Evolutionary conservation across 2,888 invertebrate species (phyloP), one percentile per base, ranked within the genome.

Genomic region (Margaritifera margaritifera): DNA sequence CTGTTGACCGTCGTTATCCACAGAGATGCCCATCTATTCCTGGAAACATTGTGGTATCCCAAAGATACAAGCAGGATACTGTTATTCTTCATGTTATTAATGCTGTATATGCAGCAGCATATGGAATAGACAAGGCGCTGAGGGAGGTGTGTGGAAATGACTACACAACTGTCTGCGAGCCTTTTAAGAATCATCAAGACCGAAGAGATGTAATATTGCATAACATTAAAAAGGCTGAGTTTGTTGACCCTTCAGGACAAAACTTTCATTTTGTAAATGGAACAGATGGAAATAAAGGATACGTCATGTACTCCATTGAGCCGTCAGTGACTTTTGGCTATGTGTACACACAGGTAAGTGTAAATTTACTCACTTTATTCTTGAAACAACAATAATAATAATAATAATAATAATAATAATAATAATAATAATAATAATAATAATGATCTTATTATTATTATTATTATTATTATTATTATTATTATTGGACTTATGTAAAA

Each of bases 51-150:
- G 76, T 78, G 8, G 75, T 70, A 6, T 79, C 80, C 25, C 66
- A 64, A 19, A 60, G 75, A 4, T 87, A 86, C 70, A 79, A 79
- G 15, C 86, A 87, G 61, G 88, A 88, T 62, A 78, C 80, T 0
- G 80, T 73, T 11, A 82, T 86, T 6, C 77, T 86, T 25, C 84
- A 87, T 65, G 86, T 86, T 20, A 84, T 88, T n/a, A 87, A 88
- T 71, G 81, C 87, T 53, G 88, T 88, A 11, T 88, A 81, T 71
- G 79, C 88, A 0, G 79, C 86, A 4, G 88, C 88, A 1, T 78
- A 80, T 60, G 87, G 84, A 6, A 71, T 87, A 8, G 80, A 88
- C 65, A 65, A 71, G 52, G 80, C 87, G 0, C 73, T 88, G 62
- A 77, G 71, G 58, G 64, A 78, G 25, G 67, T 76, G 5, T 86